Percentiles rank a stretch among this genome's conserved stretches.
Conservation (phyloP, 2,113 vertebrate genomes). For the Nannobrachium achirus region DNA sequence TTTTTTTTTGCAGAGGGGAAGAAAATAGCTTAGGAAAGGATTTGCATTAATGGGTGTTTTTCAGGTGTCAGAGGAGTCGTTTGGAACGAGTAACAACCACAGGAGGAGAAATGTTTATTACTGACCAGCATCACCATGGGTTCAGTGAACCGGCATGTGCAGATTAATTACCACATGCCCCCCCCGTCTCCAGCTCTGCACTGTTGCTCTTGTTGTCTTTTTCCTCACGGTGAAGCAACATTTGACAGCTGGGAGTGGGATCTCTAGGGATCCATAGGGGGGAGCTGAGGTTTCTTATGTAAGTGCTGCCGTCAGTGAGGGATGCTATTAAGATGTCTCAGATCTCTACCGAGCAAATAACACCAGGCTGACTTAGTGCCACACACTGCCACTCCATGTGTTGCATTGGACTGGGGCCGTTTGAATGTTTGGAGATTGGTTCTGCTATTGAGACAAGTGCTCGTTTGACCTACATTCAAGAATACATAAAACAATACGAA, state of each 20-base stretch:
- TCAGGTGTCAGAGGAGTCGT: conserved; percentile 34
- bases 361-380: conserved; percentile 1
- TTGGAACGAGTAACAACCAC: conserved; percentile 22
- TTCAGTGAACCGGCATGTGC: conserved; percentile 26
- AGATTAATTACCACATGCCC: conserved; percentile 47
- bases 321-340: conserved; percentile 61
- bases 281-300: conserved; percentile 45
- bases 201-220: conserved; percentile 33
- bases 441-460: background rate
- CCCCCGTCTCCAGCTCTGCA: conserved; percentile 28
- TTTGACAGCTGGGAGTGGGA: conserved; percentile 51
- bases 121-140: conserved; percentile 30
- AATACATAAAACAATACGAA: no score
- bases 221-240: conserved; percentile 57
- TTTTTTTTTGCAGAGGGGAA: conserved; percentile 33
- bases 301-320: conserved; percentile 50
- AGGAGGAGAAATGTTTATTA: conserved; percentile 45
- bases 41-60: conserved; percentile 59
- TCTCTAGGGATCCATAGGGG: conserved; percentile 24
- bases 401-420: conserved; percentile 1
- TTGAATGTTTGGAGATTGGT: conserved; percentile 1
- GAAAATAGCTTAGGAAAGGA: conserved; percentile 51
- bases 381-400: conserved; percentile 11
- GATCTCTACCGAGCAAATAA: conserved; percentile 27
- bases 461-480: conserved; percentile 11